These are phyloP conservation scores for Oncopeltus fasciatus DNA, from an alignment of 1,140 invertebrate genomes.

Conservation along the genomic window DNA sequence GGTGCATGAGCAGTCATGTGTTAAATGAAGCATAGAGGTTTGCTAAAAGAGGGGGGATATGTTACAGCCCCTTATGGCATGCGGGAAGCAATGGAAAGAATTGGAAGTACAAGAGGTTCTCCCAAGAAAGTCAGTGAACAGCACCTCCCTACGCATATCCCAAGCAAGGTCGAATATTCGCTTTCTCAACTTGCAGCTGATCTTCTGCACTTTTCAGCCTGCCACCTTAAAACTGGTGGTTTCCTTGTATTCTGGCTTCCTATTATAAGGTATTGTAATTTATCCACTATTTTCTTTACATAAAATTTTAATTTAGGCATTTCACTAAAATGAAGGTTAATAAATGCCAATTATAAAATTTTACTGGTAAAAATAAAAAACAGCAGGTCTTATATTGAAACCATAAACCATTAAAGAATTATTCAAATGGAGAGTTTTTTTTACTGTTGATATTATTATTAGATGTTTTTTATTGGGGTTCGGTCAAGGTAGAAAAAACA, in stretches of 20 bases:
- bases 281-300: not conserved
- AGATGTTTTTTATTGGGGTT: no score
- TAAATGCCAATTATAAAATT: no score
- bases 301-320: not conserved
- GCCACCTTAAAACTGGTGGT: conserved; percentile 56
- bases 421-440: no score
- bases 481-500: no score
- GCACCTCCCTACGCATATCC: conserved; percentile 54
- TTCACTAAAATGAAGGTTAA: not conserved
- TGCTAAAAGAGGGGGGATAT: no score
- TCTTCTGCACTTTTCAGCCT: conserved; percentile 65
- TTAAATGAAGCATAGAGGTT: no score
- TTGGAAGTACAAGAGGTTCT: conserved; percentile 42
- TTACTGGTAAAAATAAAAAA: no score
- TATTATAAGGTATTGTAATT: conserved; percentile 42
- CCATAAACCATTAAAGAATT: no score
- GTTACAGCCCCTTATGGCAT: conserved; percentile 86
- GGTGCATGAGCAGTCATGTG: no score
- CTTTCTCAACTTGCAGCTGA: conserved; percentile 68
- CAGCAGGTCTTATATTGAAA: no score
- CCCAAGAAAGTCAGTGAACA: conserved; percentile 44
- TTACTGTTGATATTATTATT: no score
- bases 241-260: conserved; percentile 87
- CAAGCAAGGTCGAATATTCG: conserved; percentile 75
- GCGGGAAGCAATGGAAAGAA: conserved; percentile 72